These are phyloP conservation scores for Chrysogorgia sp. DNA, from an alignment of 92 coral and sea anemone genomes.

Conservation along the genomic window DNA sequence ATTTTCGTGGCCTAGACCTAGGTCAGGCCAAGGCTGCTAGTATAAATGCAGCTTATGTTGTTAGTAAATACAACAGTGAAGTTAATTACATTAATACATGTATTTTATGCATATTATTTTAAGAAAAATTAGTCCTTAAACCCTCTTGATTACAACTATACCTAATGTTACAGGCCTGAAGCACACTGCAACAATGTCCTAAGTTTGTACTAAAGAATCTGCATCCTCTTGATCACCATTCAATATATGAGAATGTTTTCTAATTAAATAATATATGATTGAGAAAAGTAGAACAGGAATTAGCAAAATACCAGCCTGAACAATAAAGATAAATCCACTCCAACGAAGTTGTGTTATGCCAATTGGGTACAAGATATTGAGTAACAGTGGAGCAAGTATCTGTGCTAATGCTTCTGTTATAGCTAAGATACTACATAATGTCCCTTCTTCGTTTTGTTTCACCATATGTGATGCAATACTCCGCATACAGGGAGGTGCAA, in stretches of 20 bases:
- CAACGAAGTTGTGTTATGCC: slow-evolving; percentile 46
- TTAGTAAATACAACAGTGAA: too few relatives aligned
- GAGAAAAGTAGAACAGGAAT: slow-evolving; percentile 38
- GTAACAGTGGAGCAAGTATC: slow-evolving; percentile 45
- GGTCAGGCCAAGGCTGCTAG: too few relatives aligned
- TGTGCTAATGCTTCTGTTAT: slow-evolving; percentile 47
- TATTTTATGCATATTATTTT: too few relatives aligned
- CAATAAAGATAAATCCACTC: slow-evolving; percentile 53
- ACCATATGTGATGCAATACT: slow-evolving; percentile 58
- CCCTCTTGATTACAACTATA: too few relatives aligned
- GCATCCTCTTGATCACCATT: neutral
- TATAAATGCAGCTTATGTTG: too few relatives aligned
- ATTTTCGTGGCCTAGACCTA: too few relatives aligned
- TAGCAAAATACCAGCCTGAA: slow-evolving; percentile 55
- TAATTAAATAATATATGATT: slow-evolving; percentile 10
- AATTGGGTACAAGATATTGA: slow-evolving; percentile 61
- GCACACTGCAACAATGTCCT: too few relatives aligned
- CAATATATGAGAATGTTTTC: slow-evolving; percentile 1
- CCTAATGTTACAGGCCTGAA: too few relatives aligned
- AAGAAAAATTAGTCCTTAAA: too few relatives aligned
- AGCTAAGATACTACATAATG: slow-evolving; percentile 57
- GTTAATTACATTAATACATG: too few relatives aligned
- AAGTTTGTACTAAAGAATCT: neutral
- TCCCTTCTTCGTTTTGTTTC: slow-evolving; percentile 55
- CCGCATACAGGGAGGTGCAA: slow-evolving; percentile 53